Evolutionary conservation across 2,113 vertebrate species (phyloP).

Genomic region (Cephalopholis sonnerati): DNA sequence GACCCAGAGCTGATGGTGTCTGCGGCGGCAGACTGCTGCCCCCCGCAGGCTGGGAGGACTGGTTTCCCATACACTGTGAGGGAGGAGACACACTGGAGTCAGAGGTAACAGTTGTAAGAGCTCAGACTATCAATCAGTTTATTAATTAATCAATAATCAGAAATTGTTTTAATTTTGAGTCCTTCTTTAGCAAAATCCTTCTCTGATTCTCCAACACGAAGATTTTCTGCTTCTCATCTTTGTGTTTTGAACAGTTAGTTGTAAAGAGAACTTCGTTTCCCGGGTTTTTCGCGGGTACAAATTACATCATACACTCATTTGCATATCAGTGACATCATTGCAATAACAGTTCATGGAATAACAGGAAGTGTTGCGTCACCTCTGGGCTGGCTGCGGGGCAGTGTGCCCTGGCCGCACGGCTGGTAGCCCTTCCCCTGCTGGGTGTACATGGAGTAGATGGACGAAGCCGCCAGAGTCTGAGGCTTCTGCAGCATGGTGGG

Average conservation of each 20-base stretch:
- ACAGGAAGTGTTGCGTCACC: conserved; percentile 68
- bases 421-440: conserved; percentile 91
- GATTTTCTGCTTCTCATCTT: not conserved
- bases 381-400: conserved; percentile 86
- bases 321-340: no score
- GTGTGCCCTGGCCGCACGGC: conserved; percentile 85
- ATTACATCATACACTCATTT: no score
- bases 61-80: conserved; percentile 92
- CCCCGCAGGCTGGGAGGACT: conserved; percentile 83
- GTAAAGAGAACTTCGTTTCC: no score
- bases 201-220: not conserved
- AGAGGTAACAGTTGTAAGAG: no score
- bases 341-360: no score
- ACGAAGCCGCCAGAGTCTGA: conserved; percentile 91
- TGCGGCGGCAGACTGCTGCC: conserved; percentile 54
- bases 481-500: conserved; percentile 84
- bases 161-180: no score
- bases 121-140: not conserved
- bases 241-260: not conserved
- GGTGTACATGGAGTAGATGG: conserved; percentile 97
- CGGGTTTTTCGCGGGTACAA: no score
- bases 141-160: not conserved
- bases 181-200: not conserved
- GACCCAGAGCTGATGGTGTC: conserved; percentile 63
- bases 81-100: not conserved